Base-by-base conservation (phyloP, 1,140 invertebrate genomes). In the Mylabris phalerata region DNA sequence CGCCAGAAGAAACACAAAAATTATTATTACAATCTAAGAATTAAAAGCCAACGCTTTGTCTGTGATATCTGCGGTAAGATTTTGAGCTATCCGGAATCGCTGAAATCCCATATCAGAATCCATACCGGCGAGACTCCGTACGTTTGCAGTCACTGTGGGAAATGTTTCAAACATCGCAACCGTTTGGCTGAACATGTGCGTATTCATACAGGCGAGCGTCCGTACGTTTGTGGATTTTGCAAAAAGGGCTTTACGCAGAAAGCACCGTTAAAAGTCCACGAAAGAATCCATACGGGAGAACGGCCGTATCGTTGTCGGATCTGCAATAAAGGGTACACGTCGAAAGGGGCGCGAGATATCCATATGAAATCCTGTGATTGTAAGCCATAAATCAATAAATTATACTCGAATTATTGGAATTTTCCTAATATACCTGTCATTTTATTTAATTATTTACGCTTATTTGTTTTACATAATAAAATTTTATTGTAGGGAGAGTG, bases 31-130 rank as follows among this genome's bases (percentile, higher is more conserved):
- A 68, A 67, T 2, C 39, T 71, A 7, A 69, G 65, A 41, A 26
- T 68, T 9, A 68, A 71, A 49, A 69, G 69, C 44, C 38, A 60
- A n/a, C 58, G 67, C 27, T 63, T 80, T 5, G 44, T 83, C 0
- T 87, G 85, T 71, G 82, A 84, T 63, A 82, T 88, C 25, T 91
- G 90, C 71, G 83, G 83, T n/a, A 92, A 93, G 75, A 82, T 84
- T 54, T 82, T 94, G 46, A 82, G 82, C 27, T 81, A 78, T 41
- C 77, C 80, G 1, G 83, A 86, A 48, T 83, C 86, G 55, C 72
- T 88, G 48, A 86, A 84, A 69, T 83, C 84, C 65, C 85, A 88
- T 62, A 71, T 81, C 40, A 72, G 84, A 10, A 85, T 80, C 0
- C 81, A 83, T 58, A 70, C 68, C n/a, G 67, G 67, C 1, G 68